Base-by-base conservation (phyloP, 2,797 vertebrate genomes). In the Chiloscyllium punctatum region DNA sequence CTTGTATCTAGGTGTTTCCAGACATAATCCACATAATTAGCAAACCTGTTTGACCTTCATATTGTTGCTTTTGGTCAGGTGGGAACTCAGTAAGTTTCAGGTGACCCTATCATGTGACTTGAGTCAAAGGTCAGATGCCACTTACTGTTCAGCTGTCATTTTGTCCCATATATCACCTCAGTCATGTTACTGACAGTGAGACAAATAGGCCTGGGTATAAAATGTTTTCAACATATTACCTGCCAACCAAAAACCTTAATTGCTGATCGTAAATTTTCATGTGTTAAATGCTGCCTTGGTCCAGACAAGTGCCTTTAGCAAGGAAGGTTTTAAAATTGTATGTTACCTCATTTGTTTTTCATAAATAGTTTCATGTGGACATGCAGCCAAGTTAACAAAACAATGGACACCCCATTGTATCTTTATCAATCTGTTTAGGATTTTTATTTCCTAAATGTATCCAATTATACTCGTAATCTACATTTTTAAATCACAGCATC, bases 1-100 rank as follows among this genome's bases (percentile, higher is more conserved):
- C 97, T 97, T 97, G 97, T 97, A 97, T 97, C 96, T 94, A 96
- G 95, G 96, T 97, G 96, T 96, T 97, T 97, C 96, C 97, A 96
- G 97, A 97, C 97, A 97, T 95, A 97, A 97, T 97, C 57, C 96
- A 96, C 97, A 97, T 97, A 97, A 98, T 98, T 97, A 97, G 96
- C 97, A 96, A 95, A 96, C 96, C 96, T 96, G 95, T 96, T 98
- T 98, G 97, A 98, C 97, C 97, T 96, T 96, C 48, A 95, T 96
- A 97, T 98, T 98, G 98, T 98, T 98, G 97, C 97, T 96, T 96
- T 96, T 96, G 97, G 97, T 97, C 98, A 98, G 98, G 97, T 97
- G 98, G 98, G 97, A 98, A 97, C 97, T 98, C 97, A 96, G 97
- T 96, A 96, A 96, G 96, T 96, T 97, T 97, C 97, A 96, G 96